phyloP scores from a whole-genome alignment of 64 coral and sea anemone genomes.

The Hydrozoanthus tunicans region DNA sequence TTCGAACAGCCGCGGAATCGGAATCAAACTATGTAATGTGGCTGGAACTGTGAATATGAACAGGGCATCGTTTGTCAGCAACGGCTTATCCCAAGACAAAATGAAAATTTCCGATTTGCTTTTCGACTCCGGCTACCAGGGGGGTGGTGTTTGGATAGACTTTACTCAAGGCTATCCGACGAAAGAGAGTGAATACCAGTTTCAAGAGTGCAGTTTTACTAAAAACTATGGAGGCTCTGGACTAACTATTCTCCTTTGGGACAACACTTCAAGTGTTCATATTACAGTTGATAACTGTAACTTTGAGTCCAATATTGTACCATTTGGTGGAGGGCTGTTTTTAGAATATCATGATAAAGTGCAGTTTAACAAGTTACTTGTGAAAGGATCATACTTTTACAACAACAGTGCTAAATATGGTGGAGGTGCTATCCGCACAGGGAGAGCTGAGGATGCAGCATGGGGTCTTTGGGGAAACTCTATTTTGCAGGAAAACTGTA shows the following conservation, averaged over 20 bases:
- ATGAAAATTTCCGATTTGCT: neutral
- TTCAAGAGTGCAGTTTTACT: constrained; percentile 34
- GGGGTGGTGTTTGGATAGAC: constrained; percentile 13
- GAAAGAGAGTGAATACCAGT: neutral
- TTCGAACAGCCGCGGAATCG: constrained; percentile 14
- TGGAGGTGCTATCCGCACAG: constrained; percentile 73
- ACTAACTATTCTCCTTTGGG: constrained; percentile 64
- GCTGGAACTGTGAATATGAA: neutral
- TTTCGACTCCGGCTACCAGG: constrained; percentile 24
- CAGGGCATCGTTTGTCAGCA: neutral
- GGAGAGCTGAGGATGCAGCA: neutral
- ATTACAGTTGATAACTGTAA: constrained; percentile 57
- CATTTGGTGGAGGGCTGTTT: constrained; percentile 77
- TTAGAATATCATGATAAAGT: constrained; percentile 62
- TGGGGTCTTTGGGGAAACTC: constrained; percentile 13
- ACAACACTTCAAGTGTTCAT: constrained; percentile 18
- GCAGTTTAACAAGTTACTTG: constrained; percentile 59
- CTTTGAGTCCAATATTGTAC: constrained; percentile 59
- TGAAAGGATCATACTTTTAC: constrained; percentile 44
- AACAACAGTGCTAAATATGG: constrained; percentile 62
- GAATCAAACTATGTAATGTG: constrained; percentile 23
- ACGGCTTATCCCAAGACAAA: neutral
- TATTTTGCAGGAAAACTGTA: constrained; percentile 59
- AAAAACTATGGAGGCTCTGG: constrained; percentile 73
- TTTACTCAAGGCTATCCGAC: neutral